These are phyloP conservation scores for Scaptomyza graminum DNA, from an alignment of 1,140 invertebrate species.

Conservation along the genomic window DNA sequence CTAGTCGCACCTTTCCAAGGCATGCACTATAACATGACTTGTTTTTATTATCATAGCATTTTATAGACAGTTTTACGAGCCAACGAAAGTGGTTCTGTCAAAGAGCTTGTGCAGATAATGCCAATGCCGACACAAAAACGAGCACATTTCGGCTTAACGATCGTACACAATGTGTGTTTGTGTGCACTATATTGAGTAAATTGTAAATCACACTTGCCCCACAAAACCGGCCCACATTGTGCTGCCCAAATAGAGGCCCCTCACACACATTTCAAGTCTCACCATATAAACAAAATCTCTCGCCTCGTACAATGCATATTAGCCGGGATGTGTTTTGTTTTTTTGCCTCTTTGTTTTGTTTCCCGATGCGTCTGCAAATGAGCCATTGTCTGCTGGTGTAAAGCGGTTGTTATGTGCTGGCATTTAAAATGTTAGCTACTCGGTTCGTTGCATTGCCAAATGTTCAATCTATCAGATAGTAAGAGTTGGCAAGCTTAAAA, in stretches of 20 bases:
- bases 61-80: slow-evolving; percentile 82
- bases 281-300: neutral
- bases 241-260: slow-evolving; percentile 9
- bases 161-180: slow-evolving; percentile 36
- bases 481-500: neutral
- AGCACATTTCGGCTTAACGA: slow-evolving; percentile 68
- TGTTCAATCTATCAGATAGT: slow-evolving; percentile 31
- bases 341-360: slow-evolving; percentile 74
- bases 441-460: slow-evolving; percentile 58
- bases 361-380: slow-evolving; percentile 75
- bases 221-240: slow-evolving; percentile 43
- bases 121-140: slow-evolving; percentile 54
- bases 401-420: slow-evolving; percentile 41
- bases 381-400: slow-evolving; percentile 59
- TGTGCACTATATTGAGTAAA: slow-evolving; percentile 47
- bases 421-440: slow-evolving; percentile 59
- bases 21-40: neutral
- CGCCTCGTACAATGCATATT: slow-evolving; percentile 60
- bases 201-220: slow-evolving; percentile 73
- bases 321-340: slow-evolving; percentile 69
- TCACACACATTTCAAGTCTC: neutral
- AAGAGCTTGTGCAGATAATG: slow-evolving; percentile 54
- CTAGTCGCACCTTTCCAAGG: neutral
- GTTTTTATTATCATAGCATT: slow-evolving; percentile 81
- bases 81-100: slow-evolving; percentile 78